Percentiles rank a stretch among this genome's conserved stretches.
Conservation (phyloP, 2,113 vertebrate genomes). For the Crotalus tigris region DNA sequence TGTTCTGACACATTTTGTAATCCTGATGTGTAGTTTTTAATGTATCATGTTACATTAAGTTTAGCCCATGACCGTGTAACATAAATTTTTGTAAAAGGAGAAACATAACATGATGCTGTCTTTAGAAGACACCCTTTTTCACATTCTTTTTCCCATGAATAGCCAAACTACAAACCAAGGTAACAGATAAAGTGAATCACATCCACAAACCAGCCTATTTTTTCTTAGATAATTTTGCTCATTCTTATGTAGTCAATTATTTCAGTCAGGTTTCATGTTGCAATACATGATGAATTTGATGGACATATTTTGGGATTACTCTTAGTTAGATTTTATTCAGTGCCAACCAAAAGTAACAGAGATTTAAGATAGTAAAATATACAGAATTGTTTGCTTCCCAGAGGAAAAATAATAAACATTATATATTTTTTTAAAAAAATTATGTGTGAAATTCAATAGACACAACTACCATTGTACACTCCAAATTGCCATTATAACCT, state of each 20-base stretch:
- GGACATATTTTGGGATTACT: conserved; percentile 70
- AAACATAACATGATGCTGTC: conserved; percentile 70
- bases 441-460: conserved; percentile 28
- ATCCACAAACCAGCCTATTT: conserved; percentile 66
- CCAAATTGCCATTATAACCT: conserved; percentile 31
- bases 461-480: not conserved
- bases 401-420: not conserved
- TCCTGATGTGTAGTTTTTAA: conserved; percentile 69
- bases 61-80: conserved; percentile 65
- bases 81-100: conserved; percentile 72
- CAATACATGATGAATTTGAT: conserved; percentile 74
- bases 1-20: conserved; percentile 70
- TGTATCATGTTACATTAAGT: conserved; percentile 72
- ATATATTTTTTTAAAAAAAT: conserved; percentile 15
- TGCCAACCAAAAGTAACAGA: conserved; percentile 68
- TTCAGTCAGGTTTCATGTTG: conserved; percentile 75
- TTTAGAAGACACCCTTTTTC: conserved; percentile 74
- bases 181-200: conserved; percentile 73
- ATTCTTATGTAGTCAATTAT: conserved; percentile 73
- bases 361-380: conserved; percentile 58
- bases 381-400: conserved; percentile 59
- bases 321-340: conserved; percentile 70
- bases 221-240: conserved; percentile 71
- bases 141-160: conserved; percentile 74
- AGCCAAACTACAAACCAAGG: conserved; percentile 73